phyloP scores from a whole-genome alignment of 1,140 invertebrate genomes.

The Diachasmimorpha longicaudata region DNA sequence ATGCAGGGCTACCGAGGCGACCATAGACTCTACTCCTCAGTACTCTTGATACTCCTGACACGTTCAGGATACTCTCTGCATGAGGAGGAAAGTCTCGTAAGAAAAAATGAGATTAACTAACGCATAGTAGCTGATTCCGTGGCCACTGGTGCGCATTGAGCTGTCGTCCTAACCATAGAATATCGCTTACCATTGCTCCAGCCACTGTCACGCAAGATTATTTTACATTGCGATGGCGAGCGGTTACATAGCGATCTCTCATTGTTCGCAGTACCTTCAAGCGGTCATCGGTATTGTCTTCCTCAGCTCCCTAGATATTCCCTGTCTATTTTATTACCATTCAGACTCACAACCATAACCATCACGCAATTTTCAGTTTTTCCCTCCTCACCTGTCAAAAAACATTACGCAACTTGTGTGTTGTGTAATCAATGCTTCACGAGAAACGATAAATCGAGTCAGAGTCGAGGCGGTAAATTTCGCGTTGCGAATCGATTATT shows the following conservation, averaged over 20 bases:
- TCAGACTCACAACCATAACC: neutral
- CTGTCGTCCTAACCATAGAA: neutral
- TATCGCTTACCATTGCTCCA: slow-evolving; percentile 1
- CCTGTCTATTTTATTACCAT: neutral
- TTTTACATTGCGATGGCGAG: slow-evolving; percentile 48
- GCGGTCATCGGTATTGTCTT: neutral
- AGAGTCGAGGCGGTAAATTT: slow-evolving; percentile 31
- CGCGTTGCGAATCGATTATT: slow-evolving; percentile 27
- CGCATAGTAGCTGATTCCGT: neutral
- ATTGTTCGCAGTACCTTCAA: neutral
- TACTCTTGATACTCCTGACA: no score
- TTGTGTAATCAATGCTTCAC: neutral
- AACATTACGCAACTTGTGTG: neutral
- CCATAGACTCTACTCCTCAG: no score
- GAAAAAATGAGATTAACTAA: neutral
- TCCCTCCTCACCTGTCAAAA: neutral
- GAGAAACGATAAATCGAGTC: slow-evolving; percentile 38
- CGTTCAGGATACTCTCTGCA: no score
- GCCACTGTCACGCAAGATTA: slow-evolving; percentile 52
- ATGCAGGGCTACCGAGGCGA: no score
- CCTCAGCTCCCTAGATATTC: slow-evolving; percentile 33
- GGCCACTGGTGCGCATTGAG: neutral
- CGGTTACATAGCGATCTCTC: slow-evolving; percentile 31
- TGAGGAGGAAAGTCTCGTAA: neutral
- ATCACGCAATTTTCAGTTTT: neutral